Percentiles rank a stretch among this genome's conserved stretches.
Evolutionary conservation across 2,888 invertebrate genomes (phyloP).

Genomic region (Diploptera punctata): DNA sequence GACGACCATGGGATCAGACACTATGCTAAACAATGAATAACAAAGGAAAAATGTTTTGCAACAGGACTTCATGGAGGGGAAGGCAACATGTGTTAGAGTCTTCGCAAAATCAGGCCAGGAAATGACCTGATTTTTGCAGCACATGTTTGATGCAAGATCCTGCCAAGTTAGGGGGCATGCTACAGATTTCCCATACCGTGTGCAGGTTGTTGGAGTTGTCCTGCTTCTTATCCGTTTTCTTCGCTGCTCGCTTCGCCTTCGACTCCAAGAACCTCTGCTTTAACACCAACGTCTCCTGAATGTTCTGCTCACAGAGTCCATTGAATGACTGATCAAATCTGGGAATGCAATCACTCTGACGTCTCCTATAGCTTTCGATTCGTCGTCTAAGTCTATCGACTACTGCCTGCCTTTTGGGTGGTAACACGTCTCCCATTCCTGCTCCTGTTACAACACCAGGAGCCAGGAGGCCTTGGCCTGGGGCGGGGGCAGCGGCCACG

Average conservation of each 20-base stretch:
- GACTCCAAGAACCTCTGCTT: slow-evolving; percentile 91
- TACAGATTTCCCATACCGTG: slow-evolving; percentile 66
- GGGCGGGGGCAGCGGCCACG: slow-evolving; percentile 62
- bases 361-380: slow-evolving; percentile 85
- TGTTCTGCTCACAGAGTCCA: slow-evolving; percentile 88
- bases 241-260: slow-evolving; percentile 85
- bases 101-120: slow-evolving; percentile 1
- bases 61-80: too few relatives aligned
- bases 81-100: slow-evolving; percentile 5
- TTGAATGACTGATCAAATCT: slow-evolving; percentile 88
- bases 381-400: slow-evolving; percentile 84
- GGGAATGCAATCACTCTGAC: slow-evolving; percentile 86
- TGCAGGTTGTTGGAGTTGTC: slow-evolving; percentile 57
- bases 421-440: slow-evolving; percentile 68
- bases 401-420: slow-evolving; percentile 83
- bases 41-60: too few relatives aligned
- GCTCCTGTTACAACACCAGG: slow-evolving; percentile 59
- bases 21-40: too few relatives aligned
- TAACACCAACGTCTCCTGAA: slow-evolving; percentile 85
- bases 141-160: not conserved
- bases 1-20: too few relatives aligned
- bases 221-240: slow-evolving; percentile 77
- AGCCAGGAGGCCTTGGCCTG: slow-evolving; percentile 55
- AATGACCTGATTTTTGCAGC: slow-evolving; percentile 6
- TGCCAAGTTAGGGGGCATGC: not conserved